A percentile compares a stretch with the other conserved stretches of the same genome.
Evolutionary conservation across 2,888 invertebrate genomes (phyloP).

Genomic region (Dioctria linearis): DNA sequence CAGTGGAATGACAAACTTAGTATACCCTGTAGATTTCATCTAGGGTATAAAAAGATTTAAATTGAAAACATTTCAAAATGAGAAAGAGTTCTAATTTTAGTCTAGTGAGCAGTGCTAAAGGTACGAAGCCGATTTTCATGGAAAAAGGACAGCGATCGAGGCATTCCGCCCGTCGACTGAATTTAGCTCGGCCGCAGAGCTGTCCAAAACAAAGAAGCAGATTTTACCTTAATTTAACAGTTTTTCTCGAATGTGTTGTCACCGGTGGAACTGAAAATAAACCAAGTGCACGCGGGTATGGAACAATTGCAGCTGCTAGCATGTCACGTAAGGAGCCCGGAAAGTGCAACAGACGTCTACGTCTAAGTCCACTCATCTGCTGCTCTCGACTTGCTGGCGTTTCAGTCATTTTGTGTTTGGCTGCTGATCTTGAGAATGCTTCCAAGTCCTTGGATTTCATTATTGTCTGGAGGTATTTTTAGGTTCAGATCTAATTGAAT

Average conservation of each 20-base stretch:
- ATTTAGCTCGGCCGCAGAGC: constrained; percentile 14
- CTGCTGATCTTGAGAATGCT: constrained; percentile 47
- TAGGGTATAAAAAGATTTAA: too few species aligned
- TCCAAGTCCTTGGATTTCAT: constrained; percentile 43
- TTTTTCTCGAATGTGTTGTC: constrained; percentile 31
- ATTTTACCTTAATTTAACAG: constrained; percentile 40
- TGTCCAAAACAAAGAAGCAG: constrained; percentile 15
- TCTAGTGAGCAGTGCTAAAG: too few species aligned
- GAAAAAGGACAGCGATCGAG: constrained; percentile 6
- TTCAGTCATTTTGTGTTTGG: constrained; percentile 34
- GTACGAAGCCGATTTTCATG: too few species aligned
- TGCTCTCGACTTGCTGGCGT: background rate
- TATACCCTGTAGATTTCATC: too few species aligned
- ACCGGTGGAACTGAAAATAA: constrained; percentile 37
- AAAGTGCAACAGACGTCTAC: constrained; percentile 19
- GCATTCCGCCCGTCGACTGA: constrained; percentile 20
- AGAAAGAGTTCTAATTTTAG: too few species aligned
- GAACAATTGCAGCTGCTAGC: constrained; percentile 37
- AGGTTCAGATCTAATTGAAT: constrained; percentile 44
- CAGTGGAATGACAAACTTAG: too few species aligned
- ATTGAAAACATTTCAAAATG: too few species aligned
- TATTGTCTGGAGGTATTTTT: constrained; percentile 52
- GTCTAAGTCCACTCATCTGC: constrained; percentile 35
- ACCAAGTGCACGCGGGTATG: constrained; percentile 21
- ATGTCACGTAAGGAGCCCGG: constrained; percentile 21